phyloP scores from a whole-genome alignment of 1,140 invertebrate genomes.

The Drosophila pseudoobscura region DNA sequence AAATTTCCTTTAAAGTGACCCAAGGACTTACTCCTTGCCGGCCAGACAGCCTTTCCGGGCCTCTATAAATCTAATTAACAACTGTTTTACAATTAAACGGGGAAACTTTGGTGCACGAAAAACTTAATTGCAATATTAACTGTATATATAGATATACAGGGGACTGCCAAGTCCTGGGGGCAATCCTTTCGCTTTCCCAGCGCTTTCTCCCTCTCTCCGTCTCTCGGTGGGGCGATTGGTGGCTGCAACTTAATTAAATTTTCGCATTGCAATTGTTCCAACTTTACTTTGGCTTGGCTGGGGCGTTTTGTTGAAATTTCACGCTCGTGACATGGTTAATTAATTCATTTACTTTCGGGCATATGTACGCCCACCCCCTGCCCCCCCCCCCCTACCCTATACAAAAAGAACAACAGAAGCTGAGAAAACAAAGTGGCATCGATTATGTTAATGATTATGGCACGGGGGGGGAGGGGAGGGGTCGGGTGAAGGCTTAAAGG shows the following conservation, averaged over 20 bases:
- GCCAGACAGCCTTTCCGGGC: slow-evolving; percentile 6
- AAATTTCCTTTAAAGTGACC: slow-evolving; percentile 13
- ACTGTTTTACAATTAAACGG: slow-evolving; percentile 51
- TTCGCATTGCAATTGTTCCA: slow-evolving; percentile 68
- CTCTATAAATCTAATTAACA: slow-evolving; percentile 58
- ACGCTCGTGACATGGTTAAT: slow-evolving; percentile 74
- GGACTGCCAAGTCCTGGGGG: slow-evolving; percentile 10
- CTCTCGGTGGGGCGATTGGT: too few species aligned
- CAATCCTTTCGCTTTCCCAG: slow-evolving; percentile 16
- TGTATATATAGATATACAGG: slow-evolving; percentile 24
- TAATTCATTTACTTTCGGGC: slow-evolving; percentile 70
- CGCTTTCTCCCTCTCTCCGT: too few species aligned
- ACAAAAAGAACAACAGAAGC: slow-evolving; percentile 31
- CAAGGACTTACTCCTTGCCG: background rate
- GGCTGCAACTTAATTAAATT: slow-evolving; percentile 75
- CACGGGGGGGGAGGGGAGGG: too few species aligned
- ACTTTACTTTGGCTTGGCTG: slow-evolving; percentile 25
- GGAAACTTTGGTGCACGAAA: slow-evolving; percentile 47
- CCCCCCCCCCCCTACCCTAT: background rate
- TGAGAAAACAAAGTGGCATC: slow-evolving; percentile 68
- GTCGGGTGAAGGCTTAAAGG: slow-evolving; percentile 14
- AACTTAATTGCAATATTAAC: slow-evolving; percentile 71
- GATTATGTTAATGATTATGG: slow-evolving; percentile 66
- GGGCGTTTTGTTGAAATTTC: slow-evolving; percentile 70
- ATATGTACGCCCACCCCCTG: slow-evolving; percentile 4